A percentile compares a stretch with the other conserved stretches of the same genome.
Evolutionary conservation across 2,888 invertebrate species (phyloP).

Genomic region (Cremastobaeus sp.): DNA sequence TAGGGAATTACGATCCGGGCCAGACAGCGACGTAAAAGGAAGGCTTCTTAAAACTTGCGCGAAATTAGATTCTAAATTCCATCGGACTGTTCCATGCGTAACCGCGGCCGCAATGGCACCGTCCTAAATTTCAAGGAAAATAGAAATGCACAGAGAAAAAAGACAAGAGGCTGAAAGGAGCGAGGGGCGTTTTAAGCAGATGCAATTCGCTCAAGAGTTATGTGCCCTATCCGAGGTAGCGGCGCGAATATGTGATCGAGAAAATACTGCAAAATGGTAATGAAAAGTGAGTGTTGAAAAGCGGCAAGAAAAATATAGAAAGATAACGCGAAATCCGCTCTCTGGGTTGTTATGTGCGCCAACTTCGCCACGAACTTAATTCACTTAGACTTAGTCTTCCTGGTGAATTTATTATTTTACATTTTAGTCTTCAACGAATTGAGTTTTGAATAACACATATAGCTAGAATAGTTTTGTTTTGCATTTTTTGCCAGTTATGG

Average conservation of each 20-base stretch:
- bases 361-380: conserved; percentile 36
- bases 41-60: conserved; percentile 67
- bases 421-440: no score
- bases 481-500: no score
- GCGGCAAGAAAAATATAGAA: conserved; percentile 33
- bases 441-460: no score
- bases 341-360: conserved; percentile 12
- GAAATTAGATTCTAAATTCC: conserved; percentile 74
- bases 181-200: conserved; percentile 63
- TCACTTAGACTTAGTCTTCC: conserved; percentile 13
- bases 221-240: conserved; percentile 34
- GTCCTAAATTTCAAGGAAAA: conserved; percentile 63
- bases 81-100: conserved; percentile 41
- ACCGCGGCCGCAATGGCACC: conserved; percentile 27
- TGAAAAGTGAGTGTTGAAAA: conserved; percentile 27
- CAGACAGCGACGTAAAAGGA: conserved; percentile 28
- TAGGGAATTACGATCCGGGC: conserved; percentile 62
- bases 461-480: no score
- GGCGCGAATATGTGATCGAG: conserved; percentile 43
- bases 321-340: conserved; percentile 35
- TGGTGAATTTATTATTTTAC: conserved; percentile 40
- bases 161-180: not conserved
- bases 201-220: conserved; percentile 64
- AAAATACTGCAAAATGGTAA: conserved; percentile 51
- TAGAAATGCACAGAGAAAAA: conserved; percentile 51